Evolutionary conservation across 2,797 vertebrate genomes (phyloP).

Genomic region (Gastrophryne carolinensis): DNA sequence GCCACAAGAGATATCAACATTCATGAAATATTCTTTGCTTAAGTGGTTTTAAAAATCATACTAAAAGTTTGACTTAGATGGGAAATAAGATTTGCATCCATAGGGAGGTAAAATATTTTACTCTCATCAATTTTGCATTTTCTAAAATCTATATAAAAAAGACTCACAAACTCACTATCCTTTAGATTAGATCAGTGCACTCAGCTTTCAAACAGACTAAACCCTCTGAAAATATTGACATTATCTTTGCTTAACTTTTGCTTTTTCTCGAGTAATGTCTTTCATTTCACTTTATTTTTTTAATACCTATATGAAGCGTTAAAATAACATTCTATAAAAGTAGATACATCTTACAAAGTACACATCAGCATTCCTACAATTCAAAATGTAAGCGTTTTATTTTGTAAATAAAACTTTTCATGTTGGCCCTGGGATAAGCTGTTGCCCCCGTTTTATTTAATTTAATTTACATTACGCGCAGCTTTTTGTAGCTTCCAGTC

Average conservation of each 20-base stretch:
- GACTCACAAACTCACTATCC: conserved; percentile 49
- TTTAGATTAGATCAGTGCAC: conserved; percentile 49
- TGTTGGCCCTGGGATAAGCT: no score
- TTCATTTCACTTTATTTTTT: not conserved
- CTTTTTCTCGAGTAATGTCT: not conserved
- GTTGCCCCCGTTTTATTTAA: no score
- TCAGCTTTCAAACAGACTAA: conserved; percentile 31
- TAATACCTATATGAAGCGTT: not conserved
- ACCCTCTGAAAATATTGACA: conserved; percentile 15
- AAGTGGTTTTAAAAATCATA: conserved; percentile 55
- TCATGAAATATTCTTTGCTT: conserved; percentile 60
- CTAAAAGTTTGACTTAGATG: conserved; percentile 58
- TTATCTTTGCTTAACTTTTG: conserved; percentile 31
- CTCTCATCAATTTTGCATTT: conserved; percentile 59
- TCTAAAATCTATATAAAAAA: conserved; percentile 56
- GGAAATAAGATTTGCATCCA: conserved; percentile 60
- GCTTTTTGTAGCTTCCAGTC: no score
- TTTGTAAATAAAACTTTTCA: no score
- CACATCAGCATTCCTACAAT: no score
- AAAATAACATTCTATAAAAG: not conserved
- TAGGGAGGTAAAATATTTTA: conserved; percentile 60
- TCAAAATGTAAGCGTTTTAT: no score
- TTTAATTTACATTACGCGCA: no score
- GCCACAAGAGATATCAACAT: conserved; percentile 42
- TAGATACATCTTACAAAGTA: not conserved